Evolutionary conservation across 2,888 invertebrate genomes (phyloP), one percentile per base, ranked within the genome.

Genomic region (Zygogramma bicolorata): DNA sequence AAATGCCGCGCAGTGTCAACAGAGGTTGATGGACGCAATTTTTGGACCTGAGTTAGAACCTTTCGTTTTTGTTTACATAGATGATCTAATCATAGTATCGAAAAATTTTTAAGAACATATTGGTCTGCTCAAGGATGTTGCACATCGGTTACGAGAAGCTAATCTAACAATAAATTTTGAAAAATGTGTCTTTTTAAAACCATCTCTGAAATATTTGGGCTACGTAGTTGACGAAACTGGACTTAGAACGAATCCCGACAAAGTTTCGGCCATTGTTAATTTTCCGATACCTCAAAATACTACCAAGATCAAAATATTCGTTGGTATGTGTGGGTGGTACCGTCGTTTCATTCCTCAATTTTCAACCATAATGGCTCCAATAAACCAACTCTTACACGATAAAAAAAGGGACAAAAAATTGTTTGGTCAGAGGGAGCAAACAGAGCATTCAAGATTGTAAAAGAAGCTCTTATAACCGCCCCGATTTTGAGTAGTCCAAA

Each of bases 201-300:
- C 63, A 7, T 29, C 74, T 25, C 25, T 86, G 0, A 76, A 76
- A 53, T 83, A 81, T 68, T 67, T 85, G 4, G 84, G 85, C 1
- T 83, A 82, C 58, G 49, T 83, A 0, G 80, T 85, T 4, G 76
- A 80, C 62, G 38, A 58, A 0, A 18, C 80, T 1, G 84, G 83
- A 1, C 25, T 82, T 1, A 59, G 59, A 59, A 25, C 62, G 13
- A 34, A 34, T 34, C 34, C 4, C 13, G 34, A 34, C 13, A 1
- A 7, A 13, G 34, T 10, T n/a, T 27, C 58, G 4, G 58, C 58
- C 10, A 27, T 58, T 7, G 0, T 58, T 8, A 58, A 10, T 58
- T 58, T 58, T 27, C 58, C 58, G 29, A 25, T n/a, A 27, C 58
- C 58, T 20, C 6, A 25, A 18, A 29, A 5, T 18, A 58, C 27